Conservation (phyloP, 2,888 invertebrate species). For the Acleris laterana region DNA sequence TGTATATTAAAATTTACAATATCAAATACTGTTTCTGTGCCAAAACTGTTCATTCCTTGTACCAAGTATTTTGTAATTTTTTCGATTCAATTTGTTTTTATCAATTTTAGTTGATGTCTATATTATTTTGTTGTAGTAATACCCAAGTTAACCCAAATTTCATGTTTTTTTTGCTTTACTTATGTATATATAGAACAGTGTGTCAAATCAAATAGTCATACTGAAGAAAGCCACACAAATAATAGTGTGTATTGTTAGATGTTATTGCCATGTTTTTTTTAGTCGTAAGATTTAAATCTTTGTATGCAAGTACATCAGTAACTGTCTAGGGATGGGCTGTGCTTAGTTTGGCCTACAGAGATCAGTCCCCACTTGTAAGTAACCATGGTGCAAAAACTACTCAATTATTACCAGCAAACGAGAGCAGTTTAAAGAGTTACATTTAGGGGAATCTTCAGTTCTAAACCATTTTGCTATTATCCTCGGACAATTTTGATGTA, state of each 20-base stretch:
- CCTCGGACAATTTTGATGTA: too few species aligned
- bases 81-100: not conserved
- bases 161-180: not conserved
- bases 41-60: conserved; percentile 26
- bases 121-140: not conserved
- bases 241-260: conserved; percentile 9
- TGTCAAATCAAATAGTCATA: conserved; percentile 14
- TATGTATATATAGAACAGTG: conserved; percentile 4
- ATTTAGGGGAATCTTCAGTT: too few species aligned
- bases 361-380: too few species aligned
- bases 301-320: conserved; percentile 1
- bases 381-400: too few species aligned
- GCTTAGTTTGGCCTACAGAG: too few species aligned
- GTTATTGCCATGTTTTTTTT: conserved; percentile 22
- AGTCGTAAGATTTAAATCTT: conserved; percentile 5
- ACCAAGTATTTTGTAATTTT: not conserved
- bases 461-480: too few species aligned
- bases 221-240: conserved; percentile 8
- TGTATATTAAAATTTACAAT: too few species aligned
- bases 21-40: conserved; percentile 21
- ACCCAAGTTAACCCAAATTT: not conserved
- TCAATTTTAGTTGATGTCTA: not conserved
- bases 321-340: too few species aligned
- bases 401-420: too few species aligned
- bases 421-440: too few species aligned